phyloP scores from a whole-genome alignment of 2,113 vertebrate genomes.

The Heterocephalus glaber region DNA sequence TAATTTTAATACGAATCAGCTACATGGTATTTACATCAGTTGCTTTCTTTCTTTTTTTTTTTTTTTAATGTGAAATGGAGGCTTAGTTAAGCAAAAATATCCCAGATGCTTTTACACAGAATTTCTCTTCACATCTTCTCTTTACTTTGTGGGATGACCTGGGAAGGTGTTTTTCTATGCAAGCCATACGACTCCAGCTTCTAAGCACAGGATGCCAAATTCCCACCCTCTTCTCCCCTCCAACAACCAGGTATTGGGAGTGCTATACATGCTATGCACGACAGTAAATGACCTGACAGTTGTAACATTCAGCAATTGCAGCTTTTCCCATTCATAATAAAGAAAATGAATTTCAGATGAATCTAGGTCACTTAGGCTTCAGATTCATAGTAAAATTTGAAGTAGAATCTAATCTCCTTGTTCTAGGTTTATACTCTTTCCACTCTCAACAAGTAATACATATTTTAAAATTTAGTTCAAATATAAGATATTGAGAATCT shows the following conservation, averaged over 20 bases:
- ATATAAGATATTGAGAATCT: neutral
- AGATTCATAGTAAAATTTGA: neutral
- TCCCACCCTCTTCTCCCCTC: neutral
- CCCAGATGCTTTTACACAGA: neutral
- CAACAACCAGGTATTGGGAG: neutral
- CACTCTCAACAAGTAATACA: neutral
- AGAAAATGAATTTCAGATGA: neutral
- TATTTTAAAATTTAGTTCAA: conserved; percentile 1
- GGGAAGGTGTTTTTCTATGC: neutral
- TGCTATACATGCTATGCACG: neutral
- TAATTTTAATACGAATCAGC: conserved; percentile 23
- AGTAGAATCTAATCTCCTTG: neutral
- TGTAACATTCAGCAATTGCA: neutral
- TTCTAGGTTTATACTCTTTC: neutral
- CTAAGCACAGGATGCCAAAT: neutral
- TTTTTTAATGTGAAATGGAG: neutral
- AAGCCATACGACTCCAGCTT: neutral
- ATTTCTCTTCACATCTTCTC: neutral
- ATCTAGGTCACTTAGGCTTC: neutral
- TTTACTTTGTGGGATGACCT: neutral
- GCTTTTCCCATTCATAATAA: conserved; percentile 10
- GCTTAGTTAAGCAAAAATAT: conserved; percentile 4
- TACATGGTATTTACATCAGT: neutral
- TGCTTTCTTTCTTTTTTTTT: neutral
- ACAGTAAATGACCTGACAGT: neutral